These are phyloP conservation scores for Drosophila paramelanica DNA, from an alignment of 2,888 invertebrate genomes.

Conservation along the genomic window DNA sequence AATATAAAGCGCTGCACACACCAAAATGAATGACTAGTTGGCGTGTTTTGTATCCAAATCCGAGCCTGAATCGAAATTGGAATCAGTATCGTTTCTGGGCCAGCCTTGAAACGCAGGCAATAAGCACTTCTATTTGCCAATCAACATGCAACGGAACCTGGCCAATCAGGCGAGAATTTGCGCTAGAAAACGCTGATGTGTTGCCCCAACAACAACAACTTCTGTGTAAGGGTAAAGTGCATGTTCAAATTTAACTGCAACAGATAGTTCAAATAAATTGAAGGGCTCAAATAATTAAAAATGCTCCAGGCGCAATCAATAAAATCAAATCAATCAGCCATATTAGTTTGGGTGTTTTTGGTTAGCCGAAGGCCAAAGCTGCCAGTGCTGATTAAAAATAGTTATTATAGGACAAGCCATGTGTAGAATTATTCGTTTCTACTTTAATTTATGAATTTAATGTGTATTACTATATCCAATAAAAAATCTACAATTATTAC, in stretches of 20 bases:
- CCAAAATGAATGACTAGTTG: slow-evolving; percentile 62
- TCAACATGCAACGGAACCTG: slow-evolving; percentile 56
- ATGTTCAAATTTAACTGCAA: slow-evolving; percentile 13
- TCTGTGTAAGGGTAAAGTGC: slow-evolving; percentile 10
- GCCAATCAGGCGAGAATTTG: slow-evolving; percentile 48
- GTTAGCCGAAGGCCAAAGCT: no score
- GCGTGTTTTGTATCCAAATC: slow-evolving; percentile 50
- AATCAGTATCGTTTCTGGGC: slow-evolving; percentile 3
- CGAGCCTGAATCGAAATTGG: slow-evolving; percentile 4
- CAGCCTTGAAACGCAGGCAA: slow-evolving; percentile 48
- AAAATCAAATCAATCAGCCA: neutral
- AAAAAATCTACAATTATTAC: neutral
- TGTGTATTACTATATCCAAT: neutral
- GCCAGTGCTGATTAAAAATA: no score
- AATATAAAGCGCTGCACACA: slow-evolving; percentile 56
- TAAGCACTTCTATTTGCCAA: slow-evolving; percentile 56
- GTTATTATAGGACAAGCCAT: no score
- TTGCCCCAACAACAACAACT: slow-evolving; percentile 10
- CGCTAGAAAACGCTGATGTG: slow-evolving; percentile 25
- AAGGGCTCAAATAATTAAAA: neutral
- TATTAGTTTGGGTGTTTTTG: no score
- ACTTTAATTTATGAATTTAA: neutral
- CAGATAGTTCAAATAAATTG: slow-evolving; percentile 7
- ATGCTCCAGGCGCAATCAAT: neutral
- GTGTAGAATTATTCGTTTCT: no score